Percentiles rank a stretch among this genome's conserved stretches.
Conservation (phyloP, 1,140 invertebrate species). For the Alviniconcha marisindica region DNA sequence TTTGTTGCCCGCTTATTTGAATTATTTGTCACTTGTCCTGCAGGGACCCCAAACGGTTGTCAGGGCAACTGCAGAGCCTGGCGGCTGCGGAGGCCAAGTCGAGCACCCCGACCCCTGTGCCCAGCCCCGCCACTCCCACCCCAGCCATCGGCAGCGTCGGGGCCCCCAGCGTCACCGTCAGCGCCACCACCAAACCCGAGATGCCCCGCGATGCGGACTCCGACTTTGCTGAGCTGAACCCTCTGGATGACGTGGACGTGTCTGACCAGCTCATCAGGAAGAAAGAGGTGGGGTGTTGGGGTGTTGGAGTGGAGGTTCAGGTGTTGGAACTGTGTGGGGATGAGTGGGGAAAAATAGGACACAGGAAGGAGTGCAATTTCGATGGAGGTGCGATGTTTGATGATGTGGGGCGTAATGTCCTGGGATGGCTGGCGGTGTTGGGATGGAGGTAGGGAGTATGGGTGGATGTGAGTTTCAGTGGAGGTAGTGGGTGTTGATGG, state of each 20-base stretch:
- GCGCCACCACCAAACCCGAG: slow-evolving; percentile 64
- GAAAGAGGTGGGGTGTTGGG: slow-evolving; percentile 60
- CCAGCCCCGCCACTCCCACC: not conserved
- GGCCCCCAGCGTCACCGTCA: slow-evolving; percentile 22
- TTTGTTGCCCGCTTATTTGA: no score
- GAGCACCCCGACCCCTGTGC: not conserved
- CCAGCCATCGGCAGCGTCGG: slow-evolving; percentile 59
- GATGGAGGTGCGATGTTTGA: no score
- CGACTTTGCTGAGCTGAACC: slow-evolving; percentile 72
- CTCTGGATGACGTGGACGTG: slow-evolving; percentile 89
- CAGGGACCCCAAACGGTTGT: slow-evolving; percentile 1
- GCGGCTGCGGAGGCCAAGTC: not conserved
- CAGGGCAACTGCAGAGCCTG: not conserved
- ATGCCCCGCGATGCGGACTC: slow-evolving; percentile 68
- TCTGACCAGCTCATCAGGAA: slow-evolving; percentile 86
- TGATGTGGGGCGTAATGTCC: no score
- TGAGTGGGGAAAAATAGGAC: no score
- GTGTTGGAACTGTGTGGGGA: no score
- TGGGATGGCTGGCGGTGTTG: no score
- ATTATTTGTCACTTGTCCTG: no score
- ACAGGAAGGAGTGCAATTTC: no score
- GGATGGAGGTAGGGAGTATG: not conserved
- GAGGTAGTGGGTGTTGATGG: not conserved
- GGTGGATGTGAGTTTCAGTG: not conserved
- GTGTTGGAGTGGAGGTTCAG: no score